phyloP scores from a whole-genome alignment of 2,113 vertebrate species.

The Sigmodon hispidus region DNA sequence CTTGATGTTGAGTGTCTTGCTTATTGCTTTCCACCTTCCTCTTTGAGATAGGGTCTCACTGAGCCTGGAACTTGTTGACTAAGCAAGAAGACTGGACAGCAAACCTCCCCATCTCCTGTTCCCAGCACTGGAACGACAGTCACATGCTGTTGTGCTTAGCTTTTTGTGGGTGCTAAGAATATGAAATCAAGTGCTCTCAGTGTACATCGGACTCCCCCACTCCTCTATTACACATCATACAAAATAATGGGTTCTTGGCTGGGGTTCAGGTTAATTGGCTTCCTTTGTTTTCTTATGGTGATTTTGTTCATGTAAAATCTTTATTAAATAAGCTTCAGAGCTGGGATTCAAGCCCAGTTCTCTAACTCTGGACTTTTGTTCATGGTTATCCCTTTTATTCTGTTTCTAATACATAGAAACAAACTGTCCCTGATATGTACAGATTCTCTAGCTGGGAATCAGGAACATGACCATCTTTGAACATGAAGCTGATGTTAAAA shows the following conservation, averaged over 20 bases:
- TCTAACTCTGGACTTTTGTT: conserved; percentile 7
- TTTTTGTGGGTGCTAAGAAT: not conserved
- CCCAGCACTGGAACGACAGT: not conserved
- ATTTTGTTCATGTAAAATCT: conserved; percentile 31
- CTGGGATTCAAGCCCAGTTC: not conserved
- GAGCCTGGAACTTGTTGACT: not conserved
- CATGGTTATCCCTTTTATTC: not conserved
- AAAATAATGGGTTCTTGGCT: not conserved
- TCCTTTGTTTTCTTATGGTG: not conserved
- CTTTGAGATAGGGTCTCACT: not conserved
- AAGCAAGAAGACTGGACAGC: not conserved
- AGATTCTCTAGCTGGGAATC: not conserved
- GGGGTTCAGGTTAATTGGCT: conserved; percentile 2
- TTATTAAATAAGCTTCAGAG: conserved; percentile 20
- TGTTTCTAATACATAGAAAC: not conserved
- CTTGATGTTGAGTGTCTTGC: not conserved
- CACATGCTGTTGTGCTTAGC: not conserved
- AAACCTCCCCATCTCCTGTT: not conserved
- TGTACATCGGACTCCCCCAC: not conserved
- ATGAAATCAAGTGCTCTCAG: not conserved
- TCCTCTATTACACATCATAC: not conserved
- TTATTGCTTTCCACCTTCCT: not conserved
- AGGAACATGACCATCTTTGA: not conserved
- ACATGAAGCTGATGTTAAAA: not conserved
- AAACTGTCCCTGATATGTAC: not conserved